Conservation (phyloP, 2,797 vertebrate genomes). For the Coilia nasus region DNA sequence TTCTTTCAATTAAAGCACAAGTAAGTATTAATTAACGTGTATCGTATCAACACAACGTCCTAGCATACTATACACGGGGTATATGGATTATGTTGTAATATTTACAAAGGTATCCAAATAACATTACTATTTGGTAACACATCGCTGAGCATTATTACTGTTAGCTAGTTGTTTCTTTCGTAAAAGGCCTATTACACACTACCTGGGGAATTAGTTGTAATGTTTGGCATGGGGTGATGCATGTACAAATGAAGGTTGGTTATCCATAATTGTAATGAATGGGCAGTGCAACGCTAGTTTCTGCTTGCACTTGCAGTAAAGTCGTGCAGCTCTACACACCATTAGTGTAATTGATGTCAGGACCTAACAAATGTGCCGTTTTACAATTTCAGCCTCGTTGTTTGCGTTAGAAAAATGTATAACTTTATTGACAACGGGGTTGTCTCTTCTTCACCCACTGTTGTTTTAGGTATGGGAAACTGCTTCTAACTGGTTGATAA, state of each 20-base stretch:
- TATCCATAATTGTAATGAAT: background rate
- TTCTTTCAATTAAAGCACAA: constrained; percentile 29
- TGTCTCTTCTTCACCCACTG: too few relatives aligned
- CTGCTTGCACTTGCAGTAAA: background rate
- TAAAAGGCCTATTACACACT: background rate
- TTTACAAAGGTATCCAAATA: background rate
- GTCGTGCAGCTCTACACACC: background rate
- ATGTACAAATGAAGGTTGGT: background rate
- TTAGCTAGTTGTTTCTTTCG: background rate
- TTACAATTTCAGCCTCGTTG: too few relatives aligned
- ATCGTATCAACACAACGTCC: background rate
- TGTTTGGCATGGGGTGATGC: background rate
- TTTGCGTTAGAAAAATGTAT: too few relatives aligned
- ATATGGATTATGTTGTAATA: background rate
- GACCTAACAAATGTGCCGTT: too few relatives aligned
- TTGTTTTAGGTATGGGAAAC: too few relatives aligned
- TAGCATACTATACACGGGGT: background rate
- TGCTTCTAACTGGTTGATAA: background rate
- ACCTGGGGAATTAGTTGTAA: background rate
- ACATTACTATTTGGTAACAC: background rate
- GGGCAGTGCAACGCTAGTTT: background rate
- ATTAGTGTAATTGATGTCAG: too few relatives aligned
- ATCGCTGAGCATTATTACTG: background rate
- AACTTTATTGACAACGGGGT: too few relatives aligned
- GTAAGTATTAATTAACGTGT: constrained; percentile 60